Conservation (phyloP, 2,888 invertebrate species). For the Eupithecia pulchellata region DNA sequence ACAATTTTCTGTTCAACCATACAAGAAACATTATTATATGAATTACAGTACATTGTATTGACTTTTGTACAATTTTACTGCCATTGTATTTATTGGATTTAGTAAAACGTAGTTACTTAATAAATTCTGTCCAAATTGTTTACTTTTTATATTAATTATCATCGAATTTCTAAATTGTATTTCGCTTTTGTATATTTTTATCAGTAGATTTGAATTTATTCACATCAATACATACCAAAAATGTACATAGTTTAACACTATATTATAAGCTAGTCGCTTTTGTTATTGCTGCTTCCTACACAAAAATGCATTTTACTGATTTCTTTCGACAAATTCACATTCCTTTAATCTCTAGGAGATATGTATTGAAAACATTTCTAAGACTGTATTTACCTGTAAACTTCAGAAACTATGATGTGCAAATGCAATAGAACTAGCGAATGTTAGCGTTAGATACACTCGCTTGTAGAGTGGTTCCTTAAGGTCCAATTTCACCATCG, state of each 20-base stretch:
- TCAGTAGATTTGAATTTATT: slow-evolving; percentile 37
- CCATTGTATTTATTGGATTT: slow-evolving; percentile 58
- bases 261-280: slow-evolving; percentile 64
- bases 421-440: neutral
- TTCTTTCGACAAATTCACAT: neutral
- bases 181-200: slow-evolving; percentile 32
- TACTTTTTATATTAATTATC: slow-evolving; percentile 29
- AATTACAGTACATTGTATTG: neutral
- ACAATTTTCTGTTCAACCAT: neutral
- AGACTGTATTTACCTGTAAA: slow-evolving; percentile 7
- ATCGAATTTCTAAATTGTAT: slow-evolving; percentile 38
- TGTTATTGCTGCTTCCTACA: neutral
- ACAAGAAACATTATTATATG: neutral
- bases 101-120: slow-evolving; percentile 60
- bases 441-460: neutral
- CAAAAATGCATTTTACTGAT: slow-evolving; percentile 10
- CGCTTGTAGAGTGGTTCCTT: neutral
- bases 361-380: neutral
- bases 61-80: slow-evolving; percentile 50
- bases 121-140: slow-evolving; percentile 62
- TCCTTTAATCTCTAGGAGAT: neutral
- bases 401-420: neutral
- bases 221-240: slow-evolving; percentile 64
- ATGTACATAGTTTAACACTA: slow-evolving; percentile 68
- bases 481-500: neutral